Evolutionary conservation across 2,888 invertebrate genomes (phyloP).

Genomic region (Ochlodes sylvanus): DNA sequence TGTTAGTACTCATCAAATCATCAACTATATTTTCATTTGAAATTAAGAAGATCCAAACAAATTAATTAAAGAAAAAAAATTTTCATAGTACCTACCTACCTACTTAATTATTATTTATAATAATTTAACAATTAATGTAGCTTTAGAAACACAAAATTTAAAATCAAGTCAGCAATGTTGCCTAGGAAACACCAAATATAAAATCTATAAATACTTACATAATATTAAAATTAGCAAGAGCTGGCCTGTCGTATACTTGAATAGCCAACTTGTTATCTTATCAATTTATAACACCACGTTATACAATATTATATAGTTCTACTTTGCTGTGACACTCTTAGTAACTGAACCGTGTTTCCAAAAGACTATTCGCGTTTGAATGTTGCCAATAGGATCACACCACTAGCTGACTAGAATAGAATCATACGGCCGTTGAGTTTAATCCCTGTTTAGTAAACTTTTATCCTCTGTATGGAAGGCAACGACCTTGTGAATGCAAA

Average conservation of each 20-base stretch:
- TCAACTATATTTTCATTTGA: too few relatives aligned
- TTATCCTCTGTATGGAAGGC: conserved; percentile 17
- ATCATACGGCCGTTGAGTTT: not conserved
- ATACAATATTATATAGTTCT: not conserved
- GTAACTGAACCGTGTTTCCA: conserved; percentile 11
- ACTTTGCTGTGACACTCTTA: not conserved
- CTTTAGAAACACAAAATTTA: too few relatives aligned
- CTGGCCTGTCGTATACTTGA: not conserved
- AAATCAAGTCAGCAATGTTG: too few relatives aligned
- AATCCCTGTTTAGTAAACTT: conserved; percentile 4
- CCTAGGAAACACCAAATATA: too few relatives aligned
- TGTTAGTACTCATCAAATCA: too few relatives aligned
- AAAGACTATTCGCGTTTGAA: conserved; percentile 16
- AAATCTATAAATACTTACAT: conserved; percentile 1
- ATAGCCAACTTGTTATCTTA: conserved; percentile 12
- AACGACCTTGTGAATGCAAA: conserved; percentile 26
- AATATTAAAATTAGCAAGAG: not conserved
- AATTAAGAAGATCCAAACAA: too few relatives aligned
- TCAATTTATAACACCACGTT: conserved; percentile 7
- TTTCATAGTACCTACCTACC: too few relatives aligned
- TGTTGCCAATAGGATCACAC: conserved; percentile 12
- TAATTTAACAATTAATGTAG: too few relatives aligned
- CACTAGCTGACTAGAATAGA: conserved; percentile 13
- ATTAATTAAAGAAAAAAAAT: too few relatives aligned
- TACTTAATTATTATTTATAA: too few relatives aligned